Evolutionary conservation across 2,113 vertebrate genomes (phyloP).

Genomic region (Setophaga coronata): DNA sequence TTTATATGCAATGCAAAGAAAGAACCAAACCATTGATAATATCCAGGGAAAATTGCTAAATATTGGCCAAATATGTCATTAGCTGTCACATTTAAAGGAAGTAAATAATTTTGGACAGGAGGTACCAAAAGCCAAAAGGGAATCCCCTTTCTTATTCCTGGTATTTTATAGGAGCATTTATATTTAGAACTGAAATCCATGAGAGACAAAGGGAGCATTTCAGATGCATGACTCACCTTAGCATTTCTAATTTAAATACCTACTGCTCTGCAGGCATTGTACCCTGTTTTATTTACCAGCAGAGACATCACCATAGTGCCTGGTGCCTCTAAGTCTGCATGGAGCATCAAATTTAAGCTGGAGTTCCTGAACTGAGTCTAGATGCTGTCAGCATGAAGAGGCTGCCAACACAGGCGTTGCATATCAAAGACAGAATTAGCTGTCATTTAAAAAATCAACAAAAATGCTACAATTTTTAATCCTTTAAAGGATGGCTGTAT

Average conservation of each 20-base stretch:
- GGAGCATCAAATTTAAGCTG: not conserved
- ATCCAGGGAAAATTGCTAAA: not conserved
- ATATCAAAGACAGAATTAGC: slow-evolving; percentile 15
- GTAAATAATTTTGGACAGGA: not conserved
- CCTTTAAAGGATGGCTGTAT: slow-evolving; percentile 16
- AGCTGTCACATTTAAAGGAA: not conserved
- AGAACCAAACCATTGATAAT: not conserved
- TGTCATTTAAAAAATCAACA: not conserved
- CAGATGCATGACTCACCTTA: not conserved
- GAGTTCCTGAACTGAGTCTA: not conserved
- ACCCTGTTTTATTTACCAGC: slow-evolving; percentile 3
- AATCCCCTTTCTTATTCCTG: not conserved
- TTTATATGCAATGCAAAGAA: not conserved
- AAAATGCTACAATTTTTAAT: not conserved
- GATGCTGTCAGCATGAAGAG: not conserved
- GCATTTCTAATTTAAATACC: not conserved
- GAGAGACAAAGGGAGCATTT: not conserved
- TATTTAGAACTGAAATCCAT: not conserved
- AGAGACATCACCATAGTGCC: not conserved
- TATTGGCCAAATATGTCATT: not conserved
- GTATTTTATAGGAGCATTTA: not conserved
- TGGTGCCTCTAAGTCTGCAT: slow-evolving; percentile 28
- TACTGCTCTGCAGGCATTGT: not conserved
- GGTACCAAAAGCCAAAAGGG: not conserved
- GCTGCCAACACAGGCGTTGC: not conserved